Base-by-base conservation (phyloP, 2,888 invertebrate species). In the Limenitis camilla region DNA sequence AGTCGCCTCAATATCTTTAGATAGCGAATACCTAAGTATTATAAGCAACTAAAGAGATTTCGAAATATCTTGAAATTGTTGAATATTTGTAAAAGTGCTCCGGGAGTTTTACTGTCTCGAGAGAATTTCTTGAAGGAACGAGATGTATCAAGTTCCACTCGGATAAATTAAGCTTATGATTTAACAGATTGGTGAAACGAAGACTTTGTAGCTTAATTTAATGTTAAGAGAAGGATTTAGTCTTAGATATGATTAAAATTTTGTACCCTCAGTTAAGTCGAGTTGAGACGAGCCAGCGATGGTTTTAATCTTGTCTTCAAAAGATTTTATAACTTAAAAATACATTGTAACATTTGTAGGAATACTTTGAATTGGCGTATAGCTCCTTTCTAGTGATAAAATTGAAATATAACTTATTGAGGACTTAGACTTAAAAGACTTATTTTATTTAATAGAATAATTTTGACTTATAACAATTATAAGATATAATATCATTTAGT, bases 1-100 rank as follows among this genome's bases (percentile, higher is more conserved):
- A n/a, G n/a, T n/a, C n/a, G n/a, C n/a, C n/a, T n/a, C n/a, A n/a
- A n/a, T n/a, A n/a, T n/a, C n/a, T n/a, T n/a, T n/a, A 3, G 3
- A 19, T 2, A 19, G 19, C 19, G 19, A 19, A 19, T 2, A 19
- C 19, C 19, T 19, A 19, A 19, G 19, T 3, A 19, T 19, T 19
- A 19, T 19, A 19, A 19, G 19, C 19, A 19, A 19, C 19, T 19
- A 45, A 72, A 71, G 72, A 68, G 74, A 72, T 71, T 71, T 66
- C 63, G 60, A 67, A 67, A 69, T 61, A 60, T 57, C 66, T 63
- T 66, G 19, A 19, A 19, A 19, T 19, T 19, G 61, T 64, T 64
- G 50, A 51, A 55, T 59, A 58, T 53, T 56, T 57, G 43, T 27
- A 39, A 61, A 56, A 55, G 58, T 61, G 62, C 55, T 51, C 49